A percentile compares a stretch with the other conserved stretches of the same genome.
Conservation (phyloP, 2,113 vertebrate species). For the Odocoileus virginianus region DNA sequence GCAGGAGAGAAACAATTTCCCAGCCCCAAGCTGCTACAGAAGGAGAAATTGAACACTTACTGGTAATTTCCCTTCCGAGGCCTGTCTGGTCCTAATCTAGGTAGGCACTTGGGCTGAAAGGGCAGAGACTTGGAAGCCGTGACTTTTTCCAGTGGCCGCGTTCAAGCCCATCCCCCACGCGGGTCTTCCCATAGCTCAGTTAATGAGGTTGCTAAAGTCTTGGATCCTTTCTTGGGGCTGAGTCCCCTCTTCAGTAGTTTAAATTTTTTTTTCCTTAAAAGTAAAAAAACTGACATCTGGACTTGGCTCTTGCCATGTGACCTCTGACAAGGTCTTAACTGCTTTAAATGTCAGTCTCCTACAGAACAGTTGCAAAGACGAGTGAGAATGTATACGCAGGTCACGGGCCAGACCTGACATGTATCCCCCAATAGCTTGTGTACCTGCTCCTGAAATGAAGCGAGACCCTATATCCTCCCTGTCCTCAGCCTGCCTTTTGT, state of each 20-base stretch:
- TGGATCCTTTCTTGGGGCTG: neutral
- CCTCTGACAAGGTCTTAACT: too few relatives aligned
- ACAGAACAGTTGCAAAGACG: neutral
- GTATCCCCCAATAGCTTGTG: accelerated
- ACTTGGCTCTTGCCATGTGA: neutral
- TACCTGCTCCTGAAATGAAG: neutral
- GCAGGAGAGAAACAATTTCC: neutral
- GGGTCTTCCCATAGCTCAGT: accelerated
- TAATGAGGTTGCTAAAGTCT: neutral
- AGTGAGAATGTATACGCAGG: accelerated
- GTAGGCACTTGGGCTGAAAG: neutral
- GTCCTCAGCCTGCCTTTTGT: neutral
- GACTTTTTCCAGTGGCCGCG: neutral
- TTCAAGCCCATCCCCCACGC: accelerated
- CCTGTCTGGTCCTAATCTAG: neutral
- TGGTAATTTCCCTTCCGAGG: neutral
- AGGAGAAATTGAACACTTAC: slow-evolving; percentile 70
- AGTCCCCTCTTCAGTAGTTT: accelerated
- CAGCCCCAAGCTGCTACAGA: neutral
- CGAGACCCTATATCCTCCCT: neutral
- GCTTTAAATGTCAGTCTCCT: neutral
- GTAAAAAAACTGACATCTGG: neutral
- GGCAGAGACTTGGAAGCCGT: neutral
- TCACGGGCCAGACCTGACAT: accelerated
- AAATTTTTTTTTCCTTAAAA: neutral